Evolutionary conservation across 2,113 vertebrate genomes (phyloP).

Genomic region (Onychostruthus taczanowskii): DNA sequence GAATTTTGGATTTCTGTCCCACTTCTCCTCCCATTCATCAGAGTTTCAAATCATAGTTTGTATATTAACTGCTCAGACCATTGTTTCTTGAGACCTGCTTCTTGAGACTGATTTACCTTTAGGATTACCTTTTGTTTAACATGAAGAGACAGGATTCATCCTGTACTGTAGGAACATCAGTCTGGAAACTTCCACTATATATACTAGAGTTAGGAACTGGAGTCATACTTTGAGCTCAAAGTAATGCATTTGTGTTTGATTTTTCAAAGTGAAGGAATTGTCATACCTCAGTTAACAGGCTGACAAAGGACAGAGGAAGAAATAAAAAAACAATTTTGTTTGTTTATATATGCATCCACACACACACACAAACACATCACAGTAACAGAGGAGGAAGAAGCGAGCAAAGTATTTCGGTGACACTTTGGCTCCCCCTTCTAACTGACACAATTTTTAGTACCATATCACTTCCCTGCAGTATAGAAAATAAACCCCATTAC

Average conservation of each 20-base stretch:
- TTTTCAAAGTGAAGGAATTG: neutral
- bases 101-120: neutral
- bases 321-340: neutral
- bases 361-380: rapidly evolving
- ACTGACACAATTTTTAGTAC: neutral
- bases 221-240: neutral
- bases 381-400: neutral
- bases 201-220: neutral
- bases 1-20: neutral
- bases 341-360: neutral
- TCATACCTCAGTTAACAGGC: neutral
- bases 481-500: neutral
- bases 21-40: neutral
- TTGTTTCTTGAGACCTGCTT: neutral
- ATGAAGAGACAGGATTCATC: neutral
- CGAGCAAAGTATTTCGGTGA: neutral
- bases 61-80: neutral
- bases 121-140: neutral
- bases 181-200: neutral
- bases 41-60: neutral
- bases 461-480: neutral
- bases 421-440: neutral
- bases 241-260: neutral
- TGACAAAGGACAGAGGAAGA: neutral
- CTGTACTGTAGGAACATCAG: neutral